These are phyloP conservation scores for Orussus abietinus DNA, from an alignment of 1,140 invertebrate species.

Conservation along the genomic window DNA sequence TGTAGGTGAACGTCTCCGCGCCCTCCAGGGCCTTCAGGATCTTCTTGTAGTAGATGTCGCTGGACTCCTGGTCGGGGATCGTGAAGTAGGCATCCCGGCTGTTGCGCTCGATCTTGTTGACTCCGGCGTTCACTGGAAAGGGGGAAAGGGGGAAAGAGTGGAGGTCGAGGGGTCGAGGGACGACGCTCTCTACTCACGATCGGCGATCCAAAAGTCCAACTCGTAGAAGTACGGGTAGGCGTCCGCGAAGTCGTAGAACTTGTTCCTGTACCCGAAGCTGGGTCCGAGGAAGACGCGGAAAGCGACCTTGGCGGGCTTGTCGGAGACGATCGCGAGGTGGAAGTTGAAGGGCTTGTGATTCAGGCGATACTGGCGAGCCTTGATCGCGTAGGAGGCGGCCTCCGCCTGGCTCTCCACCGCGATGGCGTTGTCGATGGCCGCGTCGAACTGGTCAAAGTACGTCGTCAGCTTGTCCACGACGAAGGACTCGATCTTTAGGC, in stretches of 20 bases:
- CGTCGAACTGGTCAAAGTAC: constrained; percentile 67
- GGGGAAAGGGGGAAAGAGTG: no score
- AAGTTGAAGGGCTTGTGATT: constrained; percentile 64
- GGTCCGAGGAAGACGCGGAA: constrained; percentile 68
- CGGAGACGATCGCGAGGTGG: constrained; percentile 57
- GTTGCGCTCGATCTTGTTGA: constrained; percentile 35
- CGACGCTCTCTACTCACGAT: constrained; percentile 43
- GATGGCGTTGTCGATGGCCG: constrained; percentile 65
- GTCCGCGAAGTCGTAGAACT: constrained; percentile 47
- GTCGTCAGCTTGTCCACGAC: constrained; percentile 63
- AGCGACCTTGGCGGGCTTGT: constrained; percentile 53
- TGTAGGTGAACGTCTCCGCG: constrained; percentile 20
- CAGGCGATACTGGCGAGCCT: constrained; percentile 44
- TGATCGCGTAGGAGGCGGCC: constrained; percentile 28
- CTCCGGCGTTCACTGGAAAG: constrained; percentile 35
- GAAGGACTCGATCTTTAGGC: constrained; percentile 62
- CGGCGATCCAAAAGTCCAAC: constrained; percentile 52
- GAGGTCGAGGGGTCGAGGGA: no score
- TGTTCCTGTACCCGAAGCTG: constrained; percentile 60
- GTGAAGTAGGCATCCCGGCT: constrained; percentile 41
- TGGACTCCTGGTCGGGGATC: constrained; percentile 26
- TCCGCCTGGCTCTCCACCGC: constrained; percentile 35
- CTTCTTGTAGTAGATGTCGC: constrained; percentile 29
- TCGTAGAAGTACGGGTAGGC: constrained; percentile 62
- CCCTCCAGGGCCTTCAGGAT: constrained; percentile 33